Base-by-base conservation (phyloP, 2,797 vertebrate species). In the Synaphobranchus kaupii region DNA sequence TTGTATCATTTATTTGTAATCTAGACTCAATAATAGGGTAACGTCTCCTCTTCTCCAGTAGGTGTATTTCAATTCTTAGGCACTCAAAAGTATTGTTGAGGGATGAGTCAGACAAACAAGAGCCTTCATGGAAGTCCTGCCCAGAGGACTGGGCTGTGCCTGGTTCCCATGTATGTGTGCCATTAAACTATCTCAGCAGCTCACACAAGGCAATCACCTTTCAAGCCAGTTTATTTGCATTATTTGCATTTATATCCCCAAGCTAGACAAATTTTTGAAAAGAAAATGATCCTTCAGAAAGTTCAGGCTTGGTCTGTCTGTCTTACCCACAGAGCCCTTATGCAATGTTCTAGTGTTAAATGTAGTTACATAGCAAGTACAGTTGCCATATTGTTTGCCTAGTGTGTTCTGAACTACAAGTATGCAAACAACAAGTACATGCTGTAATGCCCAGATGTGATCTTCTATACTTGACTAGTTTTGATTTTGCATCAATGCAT, bases 61-160 rank as follows among this genome's bases (percentile, higher is more conserved):
- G 31, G 34, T 85, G 47, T 28, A 28, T 84, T 48, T 47, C n/a
- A 68, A 85, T 85, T 28, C 63, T 85, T 25, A 85, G 44, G 60
- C 39, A 68, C 4, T 48, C 84, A 68, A 22, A 22, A 34, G 25
- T 68, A 71, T 48, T 50, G 22, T 50, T 66, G 58, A 85, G 39
- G 20, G 60, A 85, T 85, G 84, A 85, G 84, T 68, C 58, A 85
- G 63, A 10, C n/a, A n/a, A 71, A 73, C 25, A 60, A 68, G 84
- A 28, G n/a, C 84, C n/a, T 73, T 71, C 10, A 17, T 66, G 13
- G 60, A 34, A 48, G 25, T 50, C 7, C 63, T 71, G 60, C 84
- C 47, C 60, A 66, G 44, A 48, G 82, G 84, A 31, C 10, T 28
- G 63, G 63, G 44, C 84, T 31, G 44, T 15, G 22, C 47, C 60